Base-by-base conservation (phyloP, 2,113 vertebrate species). In the Thomomys bottae region DNA sequence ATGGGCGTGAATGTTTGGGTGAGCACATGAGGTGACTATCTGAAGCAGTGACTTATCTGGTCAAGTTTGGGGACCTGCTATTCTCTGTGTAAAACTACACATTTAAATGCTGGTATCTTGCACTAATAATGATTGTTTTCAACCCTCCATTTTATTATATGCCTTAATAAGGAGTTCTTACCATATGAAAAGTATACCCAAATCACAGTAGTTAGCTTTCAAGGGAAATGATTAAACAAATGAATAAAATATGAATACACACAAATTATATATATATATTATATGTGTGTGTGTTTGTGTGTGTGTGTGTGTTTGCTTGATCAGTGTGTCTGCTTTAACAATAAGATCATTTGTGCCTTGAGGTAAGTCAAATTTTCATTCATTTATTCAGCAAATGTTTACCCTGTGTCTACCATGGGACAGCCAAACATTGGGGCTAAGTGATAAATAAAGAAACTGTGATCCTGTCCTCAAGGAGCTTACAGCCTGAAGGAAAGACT, bases 301-400 rank as follows among this genome's bases (percentile, higher is more conserved):
- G 40, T 40, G 40, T 42, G 28, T 42, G 18, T 42, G 28, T 42
- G 42, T 42, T 12, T 34, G 76, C 78, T 77, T 68, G 66, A 88
- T 0, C 30, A 84, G 54, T 90, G 45, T 61, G 84, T 81, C 30
- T 86, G 17, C 71, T 88, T 94, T n/a, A 54, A 54, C 77, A 89
- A 80, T 7, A 68, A 36, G 42, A 45, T 84, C 3, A 57, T 77
- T 72, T 86, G 34, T 89, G 57, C 45, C 84, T 93, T 64, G 32
- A 83, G 32, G 36, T 89, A 67, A 90, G 84, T 88, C 82, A 40
- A 28, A 20, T 72, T 90, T 88, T 79, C 54, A 61, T 73, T 80
- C 75, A 80, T 91, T 94, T 92, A 84, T 85, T 86, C 20, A 79
- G 71, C 34, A 72, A 76, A 75, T 72, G 82, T 77, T 96, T 95